Evolutionary conservation across 2,113 vertebrate genomes (phyloP).

Genomic region (Rhynchomys soricoides): DNA sequence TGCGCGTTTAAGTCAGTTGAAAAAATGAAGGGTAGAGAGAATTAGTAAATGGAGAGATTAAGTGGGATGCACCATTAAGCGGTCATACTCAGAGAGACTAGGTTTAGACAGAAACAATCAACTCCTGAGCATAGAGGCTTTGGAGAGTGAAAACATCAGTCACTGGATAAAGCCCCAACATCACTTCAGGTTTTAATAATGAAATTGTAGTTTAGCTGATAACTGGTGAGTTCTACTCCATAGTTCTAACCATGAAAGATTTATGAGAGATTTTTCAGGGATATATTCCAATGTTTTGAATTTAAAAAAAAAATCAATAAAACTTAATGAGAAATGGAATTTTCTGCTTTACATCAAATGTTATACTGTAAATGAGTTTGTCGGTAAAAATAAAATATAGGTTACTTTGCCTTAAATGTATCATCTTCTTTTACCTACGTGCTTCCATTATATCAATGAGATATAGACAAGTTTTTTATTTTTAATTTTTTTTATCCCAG

Average conservation of each 20-base stretch:
- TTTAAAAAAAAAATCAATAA: slow-evolving; percentile 9
- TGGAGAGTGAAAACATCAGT: not conserved
- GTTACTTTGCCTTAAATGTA: not conserved
- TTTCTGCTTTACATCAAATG: slow-evolving; percentile 20
- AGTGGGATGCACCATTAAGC: not conserved
- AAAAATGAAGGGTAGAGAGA: not conserved
- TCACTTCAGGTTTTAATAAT: not conserved
- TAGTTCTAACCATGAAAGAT: not conserved
- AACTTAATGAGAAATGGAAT: slow-evolving; percentile 43
- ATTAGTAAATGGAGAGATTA: not conserved
- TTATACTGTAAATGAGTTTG: not conserved
- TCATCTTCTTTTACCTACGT: not conserved
- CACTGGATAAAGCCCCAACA: not conserved
- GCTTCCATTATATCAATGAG: not conserved
- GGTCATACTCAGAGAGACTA: not conserved
- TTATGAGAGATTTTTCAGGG: slow-evolving; percentile 2
- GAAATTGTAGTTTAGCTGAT: slow-evolving; percentile 15
- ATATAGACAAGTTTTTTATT: not conserved
- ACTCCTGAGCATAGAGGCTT: not conserved
- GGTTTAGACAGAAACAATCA: not conserved
- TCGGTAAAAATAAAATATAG: not conserved
- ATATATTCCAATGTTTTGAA: not conserved
- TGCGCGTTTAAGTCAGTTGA: not conserved
- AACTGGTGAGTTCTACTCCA: not conserved
- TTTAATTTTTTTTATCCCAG: not conserved